Percentiles rank a stretch among this genome's conserved stretches.
Conservation (phyloP, 2,888 invertebrate species). For the Mythimna impura region DNA sequence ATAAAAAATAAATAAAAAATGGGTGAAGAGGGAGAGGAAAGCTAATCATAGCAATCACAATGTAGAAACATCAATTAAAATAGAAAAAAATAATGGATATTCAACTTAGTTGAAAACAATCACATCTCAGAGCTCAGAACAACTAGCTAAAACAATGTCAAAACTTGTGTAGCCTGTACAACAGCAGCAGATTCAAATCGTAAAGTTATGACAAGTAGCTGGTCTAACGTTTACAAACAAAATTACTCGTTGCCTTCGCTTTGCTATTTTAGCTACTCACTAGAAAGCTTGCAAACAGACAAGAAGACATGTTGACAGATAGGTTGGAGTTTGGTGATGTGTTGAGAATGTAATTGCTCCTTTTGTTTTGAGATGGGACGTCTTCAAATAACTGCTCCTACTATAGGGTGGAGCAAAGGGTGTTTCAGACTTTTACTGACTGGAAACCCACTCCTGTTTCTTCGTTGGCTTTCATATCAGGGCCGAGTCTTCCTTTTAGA, state of each 20-base stretch:
- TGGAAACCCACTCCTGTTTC: too few species aligned
- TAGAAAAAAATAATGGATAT: background rate
- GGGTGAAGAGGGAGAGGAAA: too few species aligned
- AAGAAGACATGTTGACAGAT: constrained; percentile 10
- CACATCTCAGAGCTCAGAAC: background rate
- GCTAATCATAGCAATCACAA: too few species aligned
- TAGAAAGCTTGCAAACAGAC: background rate
- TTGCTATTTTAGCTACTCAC: constrained; percentile 5
- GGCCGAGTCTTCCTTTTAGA: too few species aligned
- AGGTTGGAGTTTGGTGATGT: background rate
- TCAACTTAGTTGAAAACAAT: constrained; percentile 24
- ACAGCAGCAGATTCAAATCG: constrained; percentile 9
- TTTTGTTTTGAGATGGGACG: too few species aligned
- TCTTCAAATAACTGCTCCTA: too few species aligned
- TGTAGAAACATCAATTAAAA: background rate
- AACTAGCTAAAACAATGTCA: background rate
- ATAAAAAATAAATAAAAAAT: too few species aligned
- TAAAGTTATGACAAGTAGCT: constrained; percentile 39
- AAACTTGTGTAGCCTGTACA: background rate
- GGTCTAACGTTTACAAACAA: constrained; percentile 2
- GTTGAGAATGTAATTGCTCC: background rate
- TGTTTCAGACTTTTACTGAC: too few species aligned
- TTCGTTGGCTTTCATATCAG: too few species aligned
- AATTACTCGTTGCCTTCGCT: constrained; percentile 18
- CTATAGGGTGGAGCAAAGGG: too few species aligned